phyloP scores from a whole-genome alignment of 2,113 vertebrate species.

The Tragulus kanchil region DNA sequence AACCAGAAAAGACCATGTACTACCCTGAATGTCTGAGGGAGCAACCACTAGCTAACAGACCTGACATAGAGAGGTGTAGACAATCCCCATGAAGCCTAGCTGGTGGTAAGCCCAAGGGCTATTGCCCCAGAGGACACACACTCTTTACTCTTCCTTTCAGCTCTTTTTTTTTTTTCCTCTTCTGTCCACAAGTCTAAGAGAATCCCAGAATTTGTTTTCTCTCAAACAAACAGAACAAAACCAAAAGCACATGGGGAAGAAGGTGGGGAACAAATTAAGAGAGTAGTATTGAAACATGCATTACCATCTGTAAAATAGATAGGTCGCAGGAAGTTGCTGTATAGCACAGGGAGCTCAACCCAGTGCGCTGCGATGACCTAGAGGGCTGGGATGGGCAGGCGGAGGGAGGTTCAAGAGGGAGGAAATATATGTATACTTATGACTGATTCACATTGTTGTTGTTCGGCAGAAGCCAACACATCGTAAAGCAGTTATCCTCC shows the following conservation, averaged over 20 bases:
- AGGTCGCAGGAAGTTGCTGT: neutral
- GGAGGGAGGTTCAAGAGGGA: neutral
- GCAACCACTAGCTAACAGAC: neutral
- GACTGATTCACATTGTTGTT: neutral
- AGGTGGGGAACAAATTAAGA: neutral
- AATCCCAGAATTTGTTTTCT: neutral
- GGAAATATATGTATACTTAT: neutral
- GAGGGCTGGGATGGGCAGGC: neutral
- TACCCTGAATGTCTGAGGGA: neutral
- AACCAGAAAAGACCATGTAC: neutral
- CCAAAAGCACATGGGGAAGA: neutral
- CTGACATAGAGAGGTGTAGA: neutral
- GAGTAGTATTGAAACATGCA: neutral
- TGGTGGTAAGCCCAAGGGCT: neutral
- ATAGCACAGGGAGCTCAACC: neutral
- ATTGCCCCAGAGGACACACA: neutral
- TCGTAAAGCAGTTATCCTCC: neutral
- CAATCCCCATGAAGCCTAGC: neutral
- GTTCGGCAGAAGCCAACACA: neutral
- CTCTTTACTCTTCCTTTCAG: neutral
- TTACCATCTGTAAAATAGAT: neutral
- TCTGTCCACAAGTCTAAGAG: neutral
- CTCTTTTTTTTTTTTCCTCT: neutral
- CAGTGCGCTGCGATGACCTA: neutral
- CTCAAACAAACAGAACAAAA: neutral